Base-by-base conservation (phyloP, 37 sponge, comb jelly and placozoan species). In the Chondrosia reniformis region DNA sequence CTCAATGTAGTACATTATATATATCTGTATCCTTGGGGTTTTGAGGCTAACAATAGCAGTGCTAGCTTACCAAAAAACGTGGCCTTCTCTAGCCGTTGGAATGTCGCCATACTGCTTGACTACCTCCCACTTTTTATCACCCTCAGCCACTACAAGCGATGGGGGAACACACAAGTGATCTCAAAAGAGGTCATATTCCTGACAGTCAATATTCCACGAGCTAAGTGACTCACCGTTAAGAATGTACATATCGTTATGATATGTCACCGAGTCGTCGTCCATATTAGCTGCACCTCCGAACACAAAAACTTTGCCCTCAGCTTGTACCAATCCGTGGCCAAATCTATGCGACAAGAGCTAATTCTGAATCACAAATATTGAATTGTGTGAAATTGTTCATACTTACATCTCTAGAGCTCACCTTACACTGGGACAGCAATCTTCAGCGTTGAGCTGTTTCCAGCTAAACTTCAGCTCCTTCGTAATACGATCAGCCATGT, bases 41-140 rank as follows among this genome's bases (percentile, higher is more conserved):
- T n/a, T n/a, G n/a, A n/a, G n/a, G n/a, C n/a, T n/a, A n/a, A n/a
- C n/a, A n/a, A n/a, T n/a, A n/a, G n/a, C n/a, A n/a, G n/a, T n/a
- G 15, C 15, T 19, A 49, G 10, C 52, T 19, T 64, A 64, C 66
- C 66, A 64, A 32, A 64, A 64, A 13, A 64, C 36, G 28, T 86
- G 79, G 59, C 83, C 79, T 45, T 89, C 90, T 76, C 90, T 57
- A 0, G 79, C 57, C 8, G 58, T 21, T 9, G 90, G 90, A 1
- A 79, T 28, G 37, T 89, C 86, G 1, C 90, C 90, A 2, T 59
- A 37, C 46, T 82, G 90, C 9, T 71, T 63, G 6, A 89, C 76
- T 6, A n/a, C 10, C 46, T 78, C 46, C 90, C 90, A 89, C 38
- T 37, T 52, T 62, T 79, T 28, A 2, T 54, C 55, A 33, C 40